Evolutionary conservation across 2,888 invertebrate genomes (phyloP).

Genomic region (Conchocele bisecta): DNA sequence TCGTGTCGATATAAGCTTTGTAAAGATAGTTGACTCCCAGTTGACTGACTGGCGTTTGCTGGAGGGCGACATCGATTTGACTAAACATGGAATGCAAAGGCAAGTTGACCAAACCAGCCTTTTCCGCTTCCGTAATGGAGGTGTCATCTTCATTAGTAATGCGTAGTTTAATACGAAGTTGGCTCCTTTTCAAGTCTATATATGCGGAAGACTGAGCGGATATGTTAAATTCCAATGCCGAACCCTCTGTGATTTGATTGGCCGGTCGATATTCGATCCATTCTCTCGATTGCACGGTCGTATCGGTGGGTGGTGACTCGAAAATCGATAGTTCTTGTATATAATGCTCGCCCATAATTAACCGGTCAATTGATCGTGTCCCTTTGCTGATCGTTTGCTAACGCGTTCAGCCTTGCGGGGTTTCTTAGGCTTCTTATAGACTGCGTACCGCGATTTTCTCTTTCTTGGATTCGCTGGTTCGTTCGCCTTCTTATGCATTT

Average conservation of each 20-base stretch:
- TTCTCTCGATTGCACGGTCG: conserved; percentile 21
- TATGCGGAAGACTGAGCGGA: conserved; percentile 30
- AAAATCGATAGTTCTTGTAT: conserved; percentile 22
- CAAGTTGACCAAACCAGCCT: conserved; percentile 7
- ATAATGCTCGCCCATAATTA: conserved; percentile 11
- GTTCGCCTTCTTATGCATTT: conserved; percentile 2
- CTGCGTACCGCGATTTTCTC: too few species aligned
- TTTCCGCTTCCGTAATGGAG: not conserved
- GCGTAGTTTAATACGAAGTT: conserved; percentile 25
- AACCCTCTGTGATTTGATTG: conserved; percentile 16
- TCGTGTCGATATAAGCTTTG: too few species aligned
- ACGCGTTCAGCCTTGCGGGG: too few species aligned
- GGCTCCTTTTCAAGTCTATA: conserved; percentile 40
- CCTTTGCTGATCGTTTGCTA: too few species aligned
- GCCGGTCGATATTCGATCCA: conserved; percentile 30
- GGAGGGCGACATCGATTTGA: conserved; percentile 34
- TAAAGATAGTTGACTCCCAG: conserved; percentile 43
- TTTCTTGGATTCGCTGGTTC: not conserved
- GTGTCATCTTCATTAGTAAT: conserved; percentile 6
- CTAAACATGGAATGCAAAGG: conserved; percentile 26
- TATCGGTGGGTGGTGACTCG: conserved; percentile 5
- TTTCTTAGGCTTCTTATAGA: too few species aligned
- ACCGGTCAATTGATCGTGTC: too few species aligned
- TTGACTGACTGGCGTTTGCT: conserved; percentile 35
- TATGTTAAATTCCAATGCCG: conserved; percentile 39